A percentile compares a stretch with the other conserved stretches of the same genome.
Conservation (phyloP, 2,797 vertebrate species). For the Pseudopleuronectes americanus region DNA sequence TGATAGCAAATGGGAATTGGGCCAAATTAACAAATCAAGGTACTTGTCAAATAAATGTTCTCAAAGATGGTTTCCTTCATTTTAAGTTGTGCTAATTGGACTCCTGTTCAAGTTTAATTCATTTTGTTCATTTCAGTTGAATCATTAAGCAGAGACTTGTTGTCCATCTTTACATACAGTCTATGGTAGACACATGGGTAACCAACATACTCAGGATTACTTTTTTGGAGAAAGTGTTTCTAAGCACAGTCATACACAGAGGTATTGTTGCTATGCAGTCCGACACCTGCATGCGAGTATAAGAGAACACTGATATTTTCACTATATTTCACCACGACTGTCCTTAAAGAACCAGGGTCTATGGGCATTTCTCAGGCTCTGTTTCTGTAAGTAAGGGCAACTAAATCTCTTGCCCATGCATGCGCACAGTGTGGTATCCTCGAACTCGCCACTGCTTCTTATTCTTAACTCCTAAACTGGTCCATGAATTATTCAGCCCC, state of each 20-base stretch:
- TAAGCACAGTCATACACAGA: slow-evolving; percentile 18
- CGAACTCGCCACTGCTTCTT: slow-evolving; percentile 38
- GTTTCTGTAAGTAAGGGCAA: slow-evolving; percentile 12
- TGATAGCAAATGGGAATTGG: too few species aligned
- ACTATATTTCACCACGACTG: background rate
- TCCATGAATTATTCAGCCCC: slow-evolving; percentile 29
- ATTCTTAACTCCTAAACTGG: slow-evolving; percentile 36
- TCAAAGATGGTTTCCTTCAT: background rate
- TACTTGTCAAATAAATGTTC: too few species aligned
- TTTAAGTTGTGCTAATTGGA: too few species aligned
- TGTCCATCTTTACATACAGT: too few species aligned
- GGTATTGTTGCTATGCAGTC: slow-evolving; percentile 23
- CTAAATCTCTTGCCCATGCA: slow-evolving; percentile 50
- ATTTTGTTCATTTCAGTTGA: background rate
- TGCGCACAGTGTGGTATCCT: slow-evolving; percentile 37
- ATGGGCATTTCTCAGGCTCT: slow-evolving; percentile 1
- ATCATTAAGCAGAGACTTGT: too few species aligned
- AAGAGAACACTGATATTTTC: slow-evolving; percentile 9
- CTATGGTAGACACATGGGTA: too few species aligned
- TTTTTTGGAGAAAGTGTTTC: background rate
- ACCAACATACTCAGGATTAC: too few species aligned
- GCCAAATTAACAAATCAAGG: too few species aligned
- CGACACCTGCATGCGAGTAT: slow-evolving; percentile 47
- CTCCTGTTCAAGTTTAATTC: too few species aligned
- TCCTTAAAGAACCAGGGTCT: background rate